A percentile compares a stretch with the other conserved stretches of the same genome.
These are phyloP conservation scores for Sycophila sp. DNA, from an alignment of 1,140 invertebrate genomes.

Conservation along the genomic window DNA sequence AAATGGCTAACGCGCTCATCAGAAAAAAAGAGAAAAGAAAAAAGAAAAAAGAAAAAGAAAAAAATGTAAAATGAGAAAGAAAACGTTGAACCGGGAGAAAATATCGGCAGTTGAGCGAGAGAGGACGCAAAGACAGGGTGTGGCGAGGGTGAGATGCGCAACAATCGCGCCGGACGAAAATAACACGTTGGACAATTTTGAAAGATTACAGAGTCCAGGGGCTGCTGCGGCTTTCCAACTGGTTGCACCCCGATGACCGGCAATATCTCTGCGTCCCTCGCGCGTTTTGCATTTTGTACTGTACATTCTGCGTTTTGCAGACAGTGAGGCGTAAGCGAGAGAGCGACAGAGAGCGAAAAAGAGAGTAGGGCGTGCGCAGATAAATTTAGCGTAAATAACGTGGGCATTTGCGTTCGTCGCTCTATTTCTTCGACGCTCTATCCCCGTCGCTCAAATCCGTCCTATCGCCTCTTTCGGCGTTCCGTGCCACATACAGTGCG, in stretches of 20 bases:
- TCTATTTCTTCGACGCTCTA: background rate
- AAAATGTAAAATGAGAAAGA: background rate
- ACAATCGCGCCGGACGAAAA: constrained; percentile 37
- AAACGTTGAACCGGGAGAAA: background rate
- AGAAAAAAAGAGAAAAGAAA: background rate
- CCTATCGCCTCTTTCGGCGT: too few relatives aligned
- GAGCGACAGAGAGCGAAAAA: constrained; percentile 20
- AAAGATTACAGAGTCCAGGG: constrained; percentile 49
- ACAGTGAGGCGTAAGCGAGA: background rate
- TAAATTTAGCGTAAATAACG: constrained; percentile 54
- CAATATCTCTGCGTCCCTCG: too few relatives aligned
- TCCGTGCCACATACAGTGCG: too few relatives aligned
- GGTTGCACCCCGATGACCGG: constrained; percentile 40
- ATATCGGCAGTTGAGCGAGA: background rate
- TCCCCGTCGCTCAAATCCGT: too few relatives aligned
- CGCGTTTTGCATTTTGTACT: constrained; percentile 41
- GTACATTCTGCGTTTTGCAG: background rate
- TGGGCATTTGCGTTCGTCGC: constrained; percentile 21
- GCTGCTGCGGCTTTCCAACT: constrained; percentile 51
- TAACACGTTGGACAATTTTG: constrained; percentile 47
- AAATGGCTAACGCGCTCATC: background rate
- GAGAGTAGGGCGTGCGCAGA: too few relatives aligned
- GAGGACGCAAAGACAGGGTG: background rate
- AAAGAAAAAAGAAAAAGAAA: background rate
- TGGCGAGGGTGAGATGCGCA: background rate